Evolutionary conservation across 1,140 invertebrate species (phyloP), one percentile per base, ranked within the genome.

Genomic region (Drosophila melanica): DNA sequence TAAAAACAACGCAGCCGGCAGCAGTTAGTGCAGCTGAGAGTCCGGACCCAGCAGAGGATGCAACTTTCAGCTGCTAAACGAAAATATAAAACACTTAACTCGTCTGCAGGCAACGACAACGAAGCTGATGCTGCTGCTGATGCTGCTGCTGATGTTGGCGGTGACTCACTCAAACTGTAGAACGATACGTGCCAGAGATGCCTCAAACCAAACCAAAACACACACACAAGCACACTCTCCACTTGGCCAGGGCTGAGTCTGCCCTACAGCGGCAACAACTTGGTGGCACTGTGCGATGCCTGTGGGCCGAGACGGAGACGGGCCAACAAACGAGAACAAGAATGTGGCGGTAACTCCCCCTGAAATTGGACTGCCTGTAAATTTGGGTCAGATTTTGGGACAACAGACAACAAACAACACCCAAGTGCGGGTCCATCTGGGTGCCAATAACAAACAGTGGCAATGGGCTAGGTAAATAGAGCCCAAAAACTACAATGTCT

Each of bases 61-160:
- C 84, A 89, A 89, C 84, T 89, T 89, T 89, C 79, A 78, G 80
- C 77, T 89, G 79, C 85, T 89, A 89, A 89, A 89, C 84, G 84
- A 89, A 89, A 89, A 89, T 89, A 89, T 89, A 89, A 89, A 89
- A 89, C 84, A 89, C 84, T 89, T 89, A 89, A 89, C 84, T 89
- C 80, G 70, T 80, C 77, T 77, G 72, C 79, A 77, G 73, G 63
- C 69, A 75, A 66, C 79, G 57, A 57, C 57, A 44, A 16, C 33
- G 33, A 35, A 35, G 33, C 33, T 77, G 54, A 8, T 23, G 54
- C 41, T 7, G 67, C 18, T 4, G 33, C 42, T 48, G 23, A 16
- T 30, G 33, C 20, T 30, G 66, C 18, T 37, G 50, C 47, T 47
- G 66, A 9, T 10, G 48, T 23, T 50, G 23, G 14, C 35, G 60